Conservation (phyloP, 2,113 vertebrate species). For the Malurus melanocephalus region DNA sequence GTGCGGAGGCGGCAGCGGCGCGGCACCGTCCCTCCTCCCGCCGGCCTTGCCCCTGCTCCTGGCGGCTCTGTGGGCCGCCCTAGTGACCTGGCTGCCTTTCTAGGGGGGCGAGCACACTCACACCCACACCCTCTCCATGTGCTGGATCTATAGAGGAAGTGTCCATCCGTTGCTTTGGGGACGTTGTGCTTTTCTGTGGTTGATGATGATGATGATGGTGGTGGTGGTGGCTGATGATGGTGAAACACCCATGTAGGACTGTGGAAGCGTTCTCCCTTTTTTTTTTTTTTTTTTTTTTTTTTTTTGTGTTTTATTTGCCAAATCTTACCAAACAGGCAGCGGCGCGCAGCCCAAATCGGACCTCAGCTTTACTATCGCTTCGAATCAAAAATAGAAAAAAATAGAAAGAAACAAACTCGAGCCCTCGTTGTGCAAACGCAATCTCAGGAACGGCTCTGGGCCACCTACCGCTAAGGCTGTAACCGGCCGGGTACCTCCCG, state of each 20-base stretch:
- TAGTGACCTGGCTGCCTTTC: conserved; percentile 88
- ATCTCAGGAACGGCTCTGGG: conserved; percentile 85
- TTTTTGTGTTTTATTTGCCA: conserved; percentile 74
- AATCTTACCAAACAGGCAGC: conserved; percentile 75
- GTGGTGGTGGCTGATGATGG: conserved; percentile 43
- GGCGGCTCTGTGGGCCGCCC: conserved; percentile 77
- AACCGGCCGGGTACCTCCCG: conserved; percentile 40
- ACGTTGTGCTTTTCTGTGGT: conserved; percentile 69
- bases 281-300: neutral
- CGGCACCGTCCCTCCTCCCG: conserved; percentile 65
- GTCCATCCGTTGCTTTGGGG: conserved; percentile 69
- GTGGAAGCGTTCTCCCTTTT: conserved; percentile 57
- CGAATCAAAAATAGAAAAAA: conserved; percentile 46
- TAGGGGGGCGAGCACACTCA: conserved; percentile 68
- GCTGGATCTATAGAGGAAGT: conserved; percentile 71
- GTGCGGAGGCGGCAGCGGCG: conserved; percentile 83
- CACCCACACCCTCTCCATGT: conserved; percentile 64
- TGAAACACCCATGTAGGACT: conserved; percentile 73
- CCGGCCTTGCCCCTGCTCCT: conserved; percentile 78
- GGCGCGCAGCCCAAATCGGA: conserved; percentile 73
- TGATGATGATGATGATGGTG: conserved; percentile 67
- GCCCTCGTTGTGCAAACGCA: conserved; percentile 72
- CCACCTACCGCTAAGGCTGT: conserved; percentile 74
- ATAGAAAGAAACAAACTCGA: conserved; percentile 49
- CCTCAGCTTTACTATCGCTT: conserved; percentile 80